These are phyloP conservation scores for Cyphomyrus plagiostoma DNA, from an alignment of 2,113 vertebrate species.

Conservation along the genomic window DNA sequence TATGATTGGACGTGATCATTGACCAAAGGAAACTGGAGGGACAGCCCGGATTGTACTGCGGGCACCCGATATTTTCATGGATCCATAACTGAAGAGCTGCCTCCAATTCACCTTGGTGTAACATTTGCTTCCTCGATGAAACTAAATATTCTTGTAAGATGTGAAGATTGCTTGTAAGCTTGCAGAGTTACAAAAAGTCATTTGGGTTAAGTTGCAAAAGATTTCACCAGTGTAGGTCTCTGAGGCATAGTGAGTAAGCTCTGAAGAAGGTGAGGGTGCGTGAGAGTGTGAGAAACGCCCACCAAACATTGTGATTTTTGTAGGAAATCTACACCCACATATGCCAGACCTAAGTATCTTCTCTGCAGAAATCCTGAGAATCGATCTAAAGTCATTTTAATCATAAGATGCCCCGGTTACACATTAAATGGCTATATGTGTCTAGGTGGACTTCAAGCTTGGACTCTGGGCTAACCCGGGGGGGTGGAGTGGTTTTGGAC, in stretches of 20 bases:
- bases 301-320: no score
- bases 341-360: neutral
- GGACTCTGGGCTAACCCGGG: neutral
- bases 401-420: neutral
- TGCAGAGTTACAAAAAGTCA: neutral
- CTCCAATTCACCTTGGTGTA: neutral
- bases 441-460: neutral
- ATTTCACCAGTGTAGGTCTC: neutral
- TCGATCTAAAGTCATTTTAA: neutral
- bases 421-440: neutral
- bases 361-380: neutral
- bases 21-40: neutral
- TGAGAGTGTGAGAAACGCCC: neutral
- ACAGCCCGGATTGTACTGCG: neutral
- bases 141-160: neutral
- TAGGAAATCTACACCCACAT: neutral
- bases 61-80: neutral
- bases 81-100: neutral
- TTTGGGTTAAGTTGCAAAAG: neutral
- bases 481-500: neutral
- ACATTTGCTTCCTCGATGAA: neutral
- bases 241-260: neutral
- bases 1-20: neutral
- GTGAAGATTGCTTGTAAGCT: neutral
- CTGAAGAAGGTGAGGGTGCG: neutral